These are phyloP conservation scores for Phortica okadai DNA, from an alignment of 2,888 invertebrate species.

Conservation along the genomic window DNA sequence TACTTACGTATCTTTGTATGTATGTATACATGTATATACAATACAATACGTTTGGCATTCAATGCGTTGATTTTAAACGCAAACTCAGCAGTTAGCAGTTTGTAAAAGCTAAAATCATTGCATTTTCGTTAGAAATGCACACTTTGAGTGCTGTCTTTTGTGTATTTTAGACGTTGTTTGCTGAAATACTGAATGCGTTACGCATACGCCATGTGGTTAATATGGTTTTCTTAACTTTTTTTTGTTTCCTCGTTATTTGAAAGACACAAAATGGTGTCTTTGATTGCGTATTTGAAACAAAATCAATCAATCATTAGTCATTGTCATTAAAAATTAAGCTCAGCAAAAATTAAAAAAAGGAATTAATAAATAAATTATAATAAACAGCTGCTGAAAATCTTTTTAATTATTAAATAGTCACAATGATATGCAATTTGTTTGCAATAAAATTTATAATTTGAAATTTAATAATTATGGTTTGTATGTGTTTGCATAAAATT, in stretches of 20 bases:
- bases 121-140: not conserved
- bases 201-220: not conserved
- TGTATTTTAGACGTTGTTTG: not conserved
- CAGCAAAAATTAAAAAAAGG: not conserved
- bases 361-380: not conserved
- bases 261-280: too few species aligned
- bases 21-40: not conserved
- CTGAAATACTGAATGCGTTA: not conserved
- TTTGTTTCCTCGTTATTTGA: not conserved
- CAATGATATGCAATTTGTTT: constrained; percentile 17
- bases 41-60: not conserved
- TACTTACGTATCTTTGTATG: not conserved
- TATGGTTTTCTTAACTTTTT: not conserved
- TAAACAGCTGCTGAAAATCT: not conserved
- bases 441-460: not conserved
- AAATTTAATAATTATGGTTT: not conserved
- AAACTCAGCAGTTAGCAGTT: not conserved
- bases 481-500: not conserved
- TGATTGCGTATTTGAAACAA: not conserved
- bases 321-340: too few species aligned
- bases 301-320: too few species aligned
- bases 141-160: not conserved
- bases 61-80: not conserved
- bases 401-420: constrained; percentile 11
- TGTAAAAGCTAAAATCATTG: constrained; percentile 7